These are phyloP conservation scores for Thymelicus acteon DNA, from an alignment of 2,888 invertebrate genomes.

Conservation along the genomic window DNA sequence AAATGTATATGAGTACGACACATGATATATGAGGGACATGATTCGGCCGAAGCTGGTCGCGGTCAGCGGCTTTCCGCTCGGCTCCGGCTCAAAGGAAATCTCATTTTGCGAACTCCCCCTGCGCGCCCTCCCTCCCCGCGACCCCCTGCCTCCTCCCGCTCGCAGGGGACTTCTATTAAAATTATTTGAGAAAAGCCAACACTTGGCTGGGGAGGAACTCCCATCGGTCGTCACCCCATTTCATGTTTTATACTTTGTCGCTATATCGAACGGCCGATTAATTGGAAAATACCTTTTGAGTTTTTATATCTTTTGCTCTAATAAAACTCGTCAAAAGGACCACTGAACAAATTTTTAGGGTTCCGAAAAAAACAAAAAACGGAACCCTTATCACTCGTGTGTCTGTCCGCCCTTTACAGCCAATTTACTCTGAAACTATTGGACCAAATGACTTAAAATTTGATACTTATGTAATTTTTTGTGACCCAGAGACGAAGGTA, in stretches of 20 bases:
- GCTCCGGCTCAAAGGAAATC: constrained; percentile 79
- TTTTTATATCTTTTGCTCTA: constrained; percentile 27
- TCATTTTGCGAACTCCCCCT: constrained; percentile 67
- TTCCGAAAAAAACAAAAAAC: too few species aligned
- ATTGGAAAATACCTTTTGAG: constrained; percentile 40
- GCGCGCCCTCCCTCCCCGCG: constrained; percentile 41
- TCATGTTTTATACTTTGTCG: constrained; percentile 57
- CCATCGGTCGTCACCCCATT: constrained; percentile 54
- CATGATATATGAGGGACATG: constrained; percentile 68
- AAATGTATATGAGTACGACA: constrained; percentile 50
- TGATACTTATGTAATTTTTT: too few species aligned
- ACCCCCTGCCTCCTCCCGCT: constrained; percentile 46
- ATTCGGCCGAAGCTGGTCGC: constrained; percentile 62
- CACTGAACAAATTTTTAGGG: too few species aligned
- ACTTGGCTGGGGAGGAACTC: constrained; percentile 49
- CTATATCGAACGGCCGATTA: constrained; percentile 40
- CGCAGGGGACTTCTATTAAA: constrained; percentile 76
- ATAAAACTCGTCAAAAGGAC: constrained; percentile 22
- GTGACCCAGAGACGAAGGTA: too few species aligned
- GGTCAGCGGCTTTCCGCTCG: constrained; percentile 63
- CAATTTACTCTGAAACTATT: too few species aligned
- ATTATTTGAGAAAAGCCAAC: constrained; percentile 78
- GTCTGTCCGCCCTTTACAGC: too few species aligned
- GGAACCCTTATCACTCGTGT: too few species aligned
- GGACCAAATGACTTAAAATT: too few species aligned